Base-by-base conservation (phyloP, 2,113 vertebrate genomes). In the Pelusios castaneus region DNA sequence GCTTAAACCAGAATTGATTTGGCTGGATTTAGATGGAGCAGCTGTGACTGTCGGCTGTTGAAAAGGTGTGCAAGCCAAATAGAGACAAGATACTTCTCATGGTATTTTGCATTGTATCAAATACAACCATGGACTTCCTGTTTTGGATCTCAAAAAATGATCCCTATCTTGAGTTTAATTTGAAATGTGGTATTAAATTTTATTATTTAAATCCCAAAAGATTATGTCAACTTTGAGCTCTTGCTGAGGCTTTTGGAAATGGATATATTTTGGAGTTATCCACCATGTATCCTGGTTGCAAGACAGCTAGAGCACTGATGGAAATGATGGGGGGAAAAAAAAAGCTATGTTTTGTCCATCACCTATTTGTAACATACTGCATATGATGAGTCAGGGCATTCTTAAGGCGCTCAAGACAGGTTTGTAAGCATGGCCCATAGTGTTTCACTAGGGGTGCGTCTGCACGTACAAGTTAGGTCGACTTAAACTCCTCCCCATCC, bases 1-100 rank as follows among this genome's bases (percentile, higher is more conserved):
- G 85, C 84, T 95, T 90, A 97, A 93, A 96, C 95, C 93, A 94
- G 95, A 9, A 34, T 84, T 92, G 83, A 91, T 95, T 95, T 89
- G 80, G 76, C 84, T 92, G 88, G 80, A 88, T 70, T 93, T 56
- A 84, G 91, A 51, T 31, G 67, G 88, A 58, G 77, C 92, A 91
- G 84, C 94, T 96, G 82, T 89, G 78, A 70, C 63, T 11, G n/a
- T 19, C 1, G 10, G 24, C 43, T 90, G 13, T 22, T 75, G 24
- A 89, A 75, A 85, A 3, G 8, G 79, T 82, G 14, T 95, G 93
- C 94, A 96, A 95, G 80, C 78, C 38, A 76, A 85, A 86, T 85
- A 76, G 41, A 92, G 51, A 67, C 25, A 1, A 91, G 3, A 8
- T 94, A 88, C 92, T 90, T 87, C 91, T 93, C 84, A 43, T 73